Evolutionary conservation across 2,888 invertebrate species (phyloP).

Genomic region (Choristoneura rosaceana): DNA sequence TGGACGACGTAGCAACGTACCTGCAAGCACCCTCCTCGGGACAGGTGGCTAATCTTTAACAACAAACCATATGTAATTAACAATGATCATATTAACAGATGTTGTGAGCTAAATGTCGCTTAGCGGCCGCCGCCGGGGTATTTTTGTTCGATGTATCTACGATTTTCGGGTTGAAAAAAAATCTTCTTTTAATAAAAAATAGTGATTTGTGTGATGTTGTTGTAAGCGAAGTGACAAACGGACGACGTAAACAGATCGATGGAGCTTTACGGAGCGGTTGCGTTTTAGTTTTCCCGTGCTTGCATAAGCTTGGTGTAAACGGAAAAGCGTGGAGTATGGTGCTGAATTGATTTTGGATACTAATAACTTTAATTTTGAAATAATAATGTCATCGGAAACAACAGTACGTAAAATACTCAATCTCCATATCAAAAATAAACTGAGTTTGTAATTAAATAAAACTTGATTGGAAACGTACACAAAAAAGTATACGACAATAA

Average conservation of each 20-base stretch:
- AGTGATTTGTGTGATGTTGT: conserved; percentile 42
- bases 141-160: conserved; percentile 57
- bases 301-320: conserved; percentile 33
- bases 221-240: conserved; percentile 51
- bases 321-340: conserved; percentile 16
- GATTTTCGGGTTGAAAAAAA: conserved; percentile 5
- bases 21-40: conserved; percentile 97
- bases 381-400: background rate
- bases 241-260: conserved; percentile 82
- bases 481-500: background rate
- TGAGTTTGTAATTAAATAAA: background rate
- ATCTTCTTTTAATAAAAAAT: conserved; percentile 34
- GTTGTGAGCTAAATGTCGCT: conserved; percentile 84
- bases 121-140: conserved; percentile 83
- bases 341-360: conserved; percentile 6
- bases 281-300: conserved; percentile 16
- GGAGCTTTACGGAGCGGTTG: conserved; percentile 9
- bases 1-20: conserved; percentile 98
- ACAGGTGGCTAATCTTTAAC: conserved; percentile 91
- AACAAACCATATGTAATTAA: conserved; percentile 85
- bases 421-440: background rate
- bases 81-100: conserved; percentile 84
- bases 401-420: background rate
- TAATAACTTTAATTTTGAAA: background rate
- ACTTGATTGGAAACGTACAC: background rate